Evolutionary conservation across 2,888 invertebrate species (phyloP), one percentile per base, ranked within the genome.

Genomic region (Andrena dorsata): DNA sequence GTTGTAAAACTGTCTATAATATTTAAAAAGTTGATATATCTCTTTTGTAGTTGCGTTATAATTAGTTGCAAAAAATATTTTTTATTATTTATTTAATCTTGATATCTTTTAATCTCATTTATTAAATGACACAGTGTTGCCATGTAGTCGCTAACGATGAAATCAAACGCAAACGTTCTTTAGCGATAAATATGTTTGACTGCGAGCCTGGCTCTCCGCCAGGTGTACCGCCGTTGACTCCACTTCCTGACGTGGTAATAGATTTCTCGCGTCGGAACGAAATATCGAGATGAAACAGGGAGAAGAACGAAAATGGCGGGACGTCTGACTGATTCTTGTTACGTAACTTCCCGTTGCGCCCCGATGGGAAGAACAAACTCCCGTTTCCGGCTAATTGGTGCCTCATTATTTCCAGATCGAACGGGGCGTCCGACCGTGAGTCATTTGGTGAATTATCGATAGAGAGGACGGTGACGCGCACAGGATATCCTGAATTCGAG

Each of bases 171-270:
- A 64, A 83, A 82, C 73, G 73, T 83, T 80, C 75, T 75, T 81
- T 81, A 63, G 78, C 64, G 70, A 70, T 73, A 71, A 71, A 63
- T 80, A 79, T 76, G 81, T 87, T 86, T 79, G 86, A 85, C 80
- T 80, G 58, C 30, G 75, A 73, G 61, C n/a, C 76, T 90, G 89
- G 89, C 88, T n/a, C 20, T 0, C 16, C 4, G 82, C 88, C 90
- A 89, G 76, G 56, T 56, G 75, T 65, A 47, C 75, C 76, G 66
- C 76, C 86, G 82, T 72, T 56, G 81, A 64, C 69, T 75, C 78
- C 86, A 87, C 84, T 87, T 83, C 85, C 76, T 65, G 72, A 73
- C 84, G 60, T 78, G 77, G 82, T 84, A 86, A 84, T 83, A 86
- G 83, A 82, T 86, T 79, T 82, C 76, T 51, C 63, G 56, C 66